Evolutionary conservation across 2,797 vertebrate genomes (phyloP), one percentile per base, ranked within the genome.

Genomic region (Phataginus tetradactyla): DNA sequence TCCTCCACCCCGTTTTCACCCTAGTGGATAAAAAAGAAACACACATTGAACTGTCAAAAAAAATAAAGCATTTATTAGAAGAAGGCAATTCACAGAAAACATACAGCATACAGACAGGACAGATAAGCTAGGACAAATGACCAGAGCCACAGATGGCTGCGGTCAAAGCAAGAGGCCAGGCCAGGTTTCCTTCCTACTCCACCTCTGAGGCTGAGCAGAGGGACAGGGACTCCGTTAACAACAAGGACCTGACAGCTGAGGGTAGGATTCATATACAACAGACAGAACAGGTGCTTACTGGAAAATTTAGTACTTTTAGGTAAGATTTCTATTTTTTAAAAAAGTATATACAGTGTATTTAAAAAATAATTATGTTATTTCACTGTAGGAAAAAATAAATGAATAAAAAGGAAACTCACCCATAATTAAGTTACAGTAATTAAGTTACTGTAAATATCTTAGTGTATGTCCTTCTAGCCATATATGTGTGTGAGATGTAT

Each of bases 1-100:
- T 99, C 99, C 85, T 99, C 99, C 23, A 98, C 98, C 32, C 99
- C 99, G 88, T 98, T 99, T 98, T 99, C 99, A 0, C 99, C 99
- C 99, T 99, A 80, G 88, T 84, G 20, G 85, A 92, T 86, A 79
- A 49, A 97, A 96, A 86, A 75, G 90, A 98, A 96, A 96, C 8
- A 92, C 23, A 39, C 4, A 71, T 9, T 13, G 32, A 64, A 77
- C 15, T 57, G 25, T 45, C 45, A 45, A 11, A 45, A 45, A 45
- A 45, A 45, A 45, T 12, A 45, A 45, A 45, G 45, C 45, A 45
- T 45, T 63, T 57, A 79, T 55, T 80, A 81, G 71, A 86, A 94
- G 87, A 37, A 85, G 15, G 53, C 10, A 80, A 49, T 6, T 17
- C 39, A 61, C 18, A 53, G n/a, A 81, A 29, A 89, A 29, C 13